phyloP scores from a whole-genome alignment of 1,140 invertebrate species.

The Arion vulgaris region DNA sequence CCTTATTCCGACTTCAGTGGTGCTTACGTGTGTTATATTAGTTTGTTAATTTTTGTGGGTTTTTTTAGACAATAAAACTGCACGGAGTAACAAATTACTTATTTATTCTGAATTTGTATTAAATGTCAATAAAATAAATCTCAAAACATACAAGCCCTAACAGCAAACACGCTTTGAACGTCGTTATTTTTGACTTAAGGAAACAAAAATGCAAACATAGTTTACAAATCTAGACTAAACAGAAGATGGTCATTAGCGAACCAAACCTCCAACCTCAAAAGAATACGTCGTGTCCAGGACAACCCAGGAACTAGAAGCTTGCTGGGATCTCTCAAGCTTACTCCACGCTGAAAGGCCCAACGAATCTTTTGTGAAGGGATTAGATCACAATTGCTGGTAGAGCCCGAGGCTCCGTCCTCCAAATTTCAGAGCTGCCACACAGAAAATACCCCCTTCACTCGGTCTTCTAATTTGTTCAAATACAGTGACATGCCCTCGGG shows the following conservation, averaged over 20 bases:
- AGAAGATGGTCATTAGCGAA: neutral
- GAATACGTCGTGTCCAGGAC: neutral
- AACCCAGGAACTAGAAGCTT: neutral
- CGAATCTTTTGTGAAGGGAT: conserved; percentile 23
- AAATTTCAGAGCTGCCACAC: conserved; percentile 34
- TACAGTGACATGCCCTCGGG: conserved; percentile 27
- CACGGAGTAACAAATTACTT: too few species aligned
- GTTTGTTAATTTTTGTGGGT: too few species aligned
- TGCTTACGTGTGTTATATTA: too few species aligned
- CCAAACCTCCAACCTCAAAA: neutral
- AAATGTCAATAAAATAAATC: too few species aligned
- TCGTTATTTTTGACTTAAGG: too few species aligned
- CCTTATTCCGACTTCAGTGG: too few species aligned
- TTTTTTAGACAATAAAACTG: too few species aligned
- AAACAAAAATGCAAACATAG: too few species aligned
- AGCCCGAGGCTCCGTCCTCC: neutral
- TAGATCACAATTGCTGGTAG: conserved; percentile 11
- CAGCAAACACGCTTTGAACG: too few species aligned
- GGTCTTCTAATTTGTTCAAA: conserved; percentile 41
- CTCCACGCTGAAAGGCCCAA: neutral
- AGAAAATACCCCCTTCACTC: conserved; percentile 16
- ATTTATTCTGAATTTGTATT: too few species aligned
- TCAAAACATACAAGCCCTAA: too few species aligned
- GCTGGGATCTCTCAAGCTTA: neutral
- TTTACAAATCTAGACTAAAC: too few species aligned